Evolutionary conservation across 2,888 invertebrate genomes (phyloP), one percentile per base, ranked within the genome.

Genomic region (Antitype chi): DNA sequence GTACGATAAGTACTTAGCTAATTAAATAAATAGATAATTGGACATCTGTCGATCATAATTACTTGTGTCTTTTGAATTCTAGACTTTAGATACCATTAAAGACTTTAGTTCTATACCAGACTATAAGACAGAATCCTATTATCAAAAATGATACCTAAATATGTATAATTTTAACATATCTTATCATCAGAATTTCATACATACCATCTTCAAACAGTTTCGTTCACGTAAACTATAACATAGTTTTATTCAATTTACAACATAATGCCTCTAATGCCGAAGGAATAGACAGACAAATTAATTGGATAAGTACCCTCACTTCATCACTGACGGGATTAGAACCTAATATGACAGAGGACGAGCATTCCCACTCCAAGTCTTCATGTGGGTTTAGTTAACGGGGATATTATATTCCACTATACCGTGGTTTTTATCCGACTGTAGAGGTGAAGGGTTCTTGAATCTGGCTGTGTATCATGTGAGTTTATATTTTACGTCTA

Each of bases 271-370:
- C 20, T 80, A 80, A 82, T 68, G 77, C 69, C 57, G 38, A 25
- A 59, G 70, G 49, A 76, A 82, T 70, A 82, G 82, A 43, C 70
- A 66, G 38, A 49, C 25, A 49, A 70, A 80, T 69, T 80, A 82
- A 80, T 80, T 78, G 80, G 70, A 66, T 82, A 70, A 82, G 83
- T 78, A 59, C 53, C 70, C 62, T 53, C 32, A 64, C 59, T 78
- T 82, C 59, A 82, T 78, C 70, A 83, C 38, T 23, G 78, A 55
- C 49, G 64, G 64, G 38, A 70, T 82, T 78, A 78, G 59, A 25
- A 47, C 38, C 64, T 82, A 82, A 80, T 80, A 83, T 78, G 80
- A 70, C 83, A 52, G 49, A 20, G 59, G 64, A 82, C 78, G 77
- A 52, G 60, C 76, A 43, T 55, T 60, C 23, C 8, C 38, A 32